Evolutionary conservation across 1,140 invertebrate genomes (phyloP).

Genomic region (Solenopsis invicta): DNA sequence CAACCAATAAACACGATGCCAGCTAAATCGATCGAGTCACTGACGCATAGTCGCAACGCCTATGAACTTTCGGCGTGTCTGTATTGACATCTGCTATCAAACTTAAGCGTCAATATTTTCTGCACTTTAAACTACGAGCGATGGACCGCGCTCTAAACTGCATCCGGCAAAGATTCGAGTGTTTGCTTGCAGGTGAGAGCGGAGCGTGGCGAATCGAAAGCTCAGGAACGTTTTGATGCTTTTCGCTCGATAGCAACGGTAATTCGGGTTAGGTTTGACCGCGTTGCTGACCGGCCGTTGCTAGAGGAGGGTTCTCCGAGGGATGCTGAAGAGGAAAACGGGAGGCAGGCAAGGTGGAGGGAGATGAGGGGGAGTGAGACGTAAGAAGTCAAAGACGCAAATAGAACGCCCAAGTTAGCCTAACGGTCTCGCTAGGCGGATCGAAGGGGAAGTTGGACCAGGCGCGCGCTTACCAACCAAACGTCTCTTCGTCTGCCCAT

Average conservation of each 20-base stretch:
- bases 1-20: constrained; percentile 24
- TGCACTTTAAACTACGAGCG: not conserved
- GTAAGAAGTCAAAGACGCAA: constrained; percentile 85
- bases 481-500: constrained; percentile 72
- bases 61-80: not conserved
- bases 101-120: not conserved
- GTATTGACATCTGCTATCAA: not conserved
- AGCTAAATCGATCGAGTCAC: not conserved
- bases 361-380: constrained; percentile 73
- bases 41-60: not conserved
- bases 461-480: constrained; percentile 74
- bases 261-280: constrained; percentile 79
- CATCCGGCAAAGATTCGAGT: not conserved
- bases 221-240: constrained; percentile 64
- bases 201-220: constrained; percentile 53
- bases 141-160: not conserved
- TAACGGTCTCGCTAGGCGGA: constrained; percentile 84
- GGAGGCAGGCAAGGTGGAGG: constrained; percentile 65
- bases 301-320: constrained; percentile 65
- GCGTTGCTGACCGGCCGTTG: constrained; percentile 80
- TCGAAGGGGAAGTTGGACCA: constrained; percentile 76
- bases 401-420: constrained; percentile 85
- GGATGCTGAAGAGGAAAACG: constrained; percentile 74
- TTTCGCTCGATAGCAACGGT: constrained; percentile 60
- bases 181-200: constrained; percentile 32